phyloP scores from a whole-genome alignment of 2,113 vertebrate genomes.

The Apistogramma diplotaenia region DNA sequence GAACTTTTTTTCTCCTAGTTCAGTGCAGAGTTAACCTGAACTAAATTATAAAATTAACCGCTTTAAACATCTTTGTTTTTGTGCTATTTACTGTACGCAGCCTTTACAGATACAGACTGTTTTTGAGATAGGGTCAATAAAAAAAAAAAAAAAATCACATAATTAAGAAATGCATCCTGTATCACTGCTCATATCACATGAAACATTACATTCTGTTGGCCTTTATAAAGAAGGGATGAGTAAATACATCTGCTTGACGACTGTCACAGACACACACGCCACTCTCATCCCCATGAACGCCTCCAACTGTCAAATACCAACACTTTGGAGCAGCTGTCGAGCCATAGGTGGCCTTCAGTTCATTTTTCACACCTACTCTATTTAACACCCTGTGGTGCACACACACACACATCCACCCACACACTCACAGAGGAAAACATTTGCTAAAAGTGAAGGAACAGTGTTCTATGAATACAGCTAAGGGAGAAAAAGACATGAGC shows the following conservation, averaged over 20 bases:
- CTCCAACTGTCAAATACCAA: slow-evolving; percentile 46
- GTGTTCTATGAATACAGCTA: neutral
- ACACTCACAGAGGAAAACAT: neutral
- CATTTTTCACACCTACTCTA: slow-evolving; percentile 30
- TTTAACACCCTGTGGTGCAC: neutral
- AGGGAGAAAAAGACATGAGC: neutral
- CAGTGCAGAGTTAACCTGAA: too few species aligned
- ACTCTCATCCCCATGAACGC: neutral
- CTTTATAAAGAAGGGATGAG: neutral
- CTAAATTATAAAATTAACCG: too few species aligned
- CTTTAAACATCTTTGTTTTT: too few species aligned
- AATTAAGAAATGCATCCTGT: too few species aligned
- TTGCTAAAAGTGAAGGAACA: neutral
- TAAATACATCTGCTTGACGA: neutral
- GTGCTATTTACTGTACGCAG: neutral
- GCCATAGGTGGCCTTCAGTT: slow-evolving; percentile 12
- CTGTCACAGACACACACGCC: neutral
- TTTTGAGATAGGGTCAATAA: neutral
- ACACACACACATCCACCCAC: neutral
- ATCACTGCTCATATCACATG: neutral
- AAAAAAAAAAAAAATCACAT: too few species aligned
- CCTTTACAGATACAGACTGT: neutral
- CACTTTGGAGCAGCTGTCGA: slow-evolving; percentile 50
- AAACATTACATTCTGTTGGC: neutral
- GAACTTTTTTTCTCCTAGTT: too few species aligned